Base-by-base conservation (phyloP, 2,797 vertebrate species). In the Syngnathus rostellatus region DNA sequence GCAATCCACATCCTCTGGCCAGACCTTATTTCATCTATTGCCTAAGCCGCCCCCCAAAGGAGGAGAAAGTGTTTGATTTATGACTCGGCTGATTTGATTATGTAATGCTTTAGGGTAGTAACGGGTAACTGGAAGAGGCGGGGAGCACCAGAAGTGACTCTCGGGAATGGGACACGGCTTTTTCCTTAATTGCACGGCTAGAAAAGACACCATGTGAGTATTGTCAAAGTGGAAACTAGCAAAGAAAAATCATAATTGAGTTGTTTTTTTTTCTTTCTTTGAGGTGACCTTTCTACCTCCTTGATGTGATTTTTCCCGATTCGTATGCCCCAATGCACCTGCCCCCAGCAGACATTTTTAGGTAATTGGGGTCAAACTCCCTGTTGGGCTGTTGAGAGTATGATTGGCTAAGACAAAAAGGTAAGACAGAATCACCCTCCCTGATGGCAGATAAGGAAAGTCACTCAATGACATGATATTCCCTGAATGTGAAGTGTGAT, bases 61-160 rank as follows among this genome's bases (percentile, higher is more conserved):
- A 68, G 2, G 21, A 48, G 23, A 54, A 25, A 50, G 54, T 21
- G 64, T 77, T 81, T 88, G 83, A 86, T 86, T 83, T 80, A 81
- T 80, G 65, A 74, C 64, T 63, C 55, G 64, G 55, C 40, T 82
- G 79, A 83, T 86, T 78, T 83, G 75, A 85, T 83, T 85, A 74
- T 71, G 58, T 77, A 72, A 81, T 77, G 78, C 78, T 72, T 77
- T 73, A 74, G 45, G 75, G 31, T 68, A 16, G 74, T 77, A 81
- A 83, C 75, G 59, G 76, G 83, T 81, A 82, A 86, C 82, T 82
- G 86, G 74, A 63, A 31, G 40, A 67, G 79, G 76, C 6, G 75
- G 81, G 73, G 76, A 8, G 0, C 37, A 68, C 48, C 65, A 76
- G 68, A 64, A 75, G 69, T 46, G 51, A 63, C 66, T 62, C 12